Evolutionary conservation across 2,797 vertebrate genomes (phyloP).

Genomic region (Danio kyathit): DNA sequence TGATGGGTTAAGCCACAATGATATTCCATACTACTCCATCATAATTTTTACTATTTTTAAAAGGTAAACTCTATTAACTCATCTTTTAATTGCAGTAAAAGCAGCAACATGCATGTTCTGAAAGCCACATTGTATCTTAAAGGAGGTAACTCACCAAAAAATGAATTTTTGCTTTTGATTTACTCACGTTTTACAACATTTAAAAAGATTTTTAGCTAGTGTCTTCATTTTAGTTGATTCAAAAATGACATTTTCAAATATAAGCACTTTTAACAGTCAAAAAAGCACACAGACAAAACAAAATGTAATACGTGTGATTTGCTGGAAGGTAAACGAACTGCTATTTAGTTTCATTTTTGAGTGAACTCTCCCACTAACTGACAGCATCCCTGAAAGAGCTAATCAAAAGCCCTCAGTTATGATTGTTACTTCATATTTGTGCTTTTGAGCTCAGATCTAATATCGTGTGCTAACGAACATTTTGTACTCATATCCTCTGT

Average conservation of each 20-base stretch:
- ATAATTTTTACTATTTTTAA: constrained; percentile 1
- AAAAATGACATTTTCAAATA: no score
- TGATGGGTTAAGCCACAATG: not conserved
- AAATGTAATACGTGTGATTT: no score
- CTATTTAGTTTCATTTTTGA: no score
- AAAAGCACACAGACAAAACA: no score
- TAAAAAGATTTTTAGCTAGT: no score
- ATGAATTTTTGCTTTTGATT: no score
- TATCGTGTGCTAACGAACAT: not conserved
- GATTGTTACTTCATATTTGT: not conserved
- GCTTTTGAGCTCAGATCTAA: constrained; percentile 16
- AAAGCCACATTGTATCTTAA: not conserved
- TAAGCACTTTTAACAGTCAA: no score
- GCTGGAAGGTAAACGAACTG: no score
- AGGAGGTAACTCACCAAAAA: no score
- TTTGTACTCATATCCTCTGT: constrained; percentile 19
- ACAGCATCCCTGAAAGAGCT: not conserved
- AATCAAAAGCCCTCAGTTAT: not conserved
- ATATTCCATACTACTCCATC: not conserved
- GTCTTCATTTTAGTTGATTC: no score
- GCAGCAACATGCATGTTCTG: not conserved
- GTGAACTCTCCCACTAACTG: not conserved
- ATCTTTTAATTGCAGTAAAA: not conserved
- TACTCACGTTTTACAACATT: no score
- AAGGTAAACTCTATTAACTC: not conserved